phyloP scores from a whole-genome alignment of 2,888 invertebrate genomes.

The Euclidia mi region DNA sequence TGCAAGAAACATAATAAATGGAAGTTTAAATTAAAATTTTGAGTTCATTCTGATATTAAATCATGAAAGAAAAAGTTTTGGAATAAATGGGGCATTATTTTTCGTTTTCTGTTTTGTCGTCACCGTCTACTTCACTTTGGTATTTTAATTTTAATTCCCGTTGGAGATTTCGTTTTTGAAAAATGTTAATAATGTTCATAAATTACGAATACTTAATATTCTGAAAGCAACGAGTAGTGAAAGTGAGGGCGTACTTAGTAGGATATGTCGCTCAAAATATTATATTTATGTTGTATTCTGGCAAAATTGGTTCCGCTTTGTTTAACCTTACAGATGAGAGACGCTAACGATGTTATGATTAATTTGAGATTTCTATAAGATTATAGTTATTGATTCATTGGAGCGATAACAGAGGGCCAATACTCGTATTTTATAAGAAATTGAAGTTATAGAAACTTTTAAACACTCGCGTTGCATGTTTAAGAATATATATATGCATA shows the following conservation, averaged over 20 bases:
- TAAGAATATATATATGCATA: too few species aligned
- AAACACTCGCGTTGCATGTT: too few species aligned
- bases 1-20: slow-evolving; percentile 1
- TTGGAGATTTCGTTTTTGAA: too few species aligned
- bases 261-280: slow-evolving; percentile 23
- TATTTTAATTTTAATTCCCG: too few species aligned
- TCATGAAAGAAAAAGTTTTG: neutral
- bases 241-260: too few species aligned
- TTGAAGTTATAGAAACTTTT: neutral
- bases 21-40: neutral
- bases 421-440: too few species aligned
- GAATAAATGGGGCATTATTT: neutral
- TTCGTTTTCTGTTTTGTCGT: neutral
- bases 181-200: too few species aligned
- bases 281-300: slow-evolving; percentile 17
- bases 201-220: too few species aligned
- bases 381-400: slow-evolving; percentile 29
- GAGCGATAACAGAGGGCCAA: slow-evolving; percentile 13
- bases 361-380: slow-evolving; percentile 36
- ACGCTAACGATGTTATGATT: slow-evolving; percentile 33
- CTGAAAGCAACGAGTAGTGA: too few species aligned
- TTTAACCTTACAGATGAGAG: slow-evolving; percentile 29
- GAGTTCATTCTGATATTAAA: neutral
- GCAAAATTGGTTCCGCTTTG: slow-evolving; percentile 42
- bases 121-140: neutral